These are phyloP conservation scores for Seira sanloemensis DNA, from an alignment of 2,888 invertebrate species.

Conservation along the genomic window DNA sequence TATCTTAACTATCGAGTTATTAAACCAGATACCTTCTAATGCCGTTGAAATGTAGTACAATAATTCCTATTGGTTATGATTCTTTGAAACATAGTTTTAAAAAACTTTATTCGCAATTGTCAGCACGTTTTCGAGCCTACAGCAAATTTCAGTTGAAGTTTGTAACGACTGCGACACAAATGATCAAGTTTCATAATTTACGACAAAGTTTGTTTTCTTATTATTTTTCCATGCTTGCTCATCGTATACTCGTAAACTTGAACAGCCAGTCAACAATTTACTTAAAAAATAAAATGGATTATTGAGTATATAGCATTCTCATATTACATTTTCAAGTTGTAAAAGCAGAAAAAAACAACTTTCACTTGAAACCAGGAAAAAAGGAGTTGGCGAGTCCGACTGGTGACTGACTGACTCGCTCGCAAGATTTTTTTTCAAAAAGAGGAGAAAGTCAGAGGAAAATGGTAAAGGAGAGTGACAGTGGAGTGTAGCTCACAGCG, in stretches of 20 bases:
- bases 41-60: too few relatives aligned
- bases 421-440: background rate
- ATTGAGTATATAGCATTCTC: background rate
- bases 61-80: too few relatives aligned
- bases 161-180: background rate
- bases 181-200: background rate
- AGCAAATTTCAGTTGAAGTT: too few relatives aligned
- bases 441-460: conserved; percentile 26
- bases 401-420: background rate
- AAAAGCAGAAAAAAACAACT: background rate
- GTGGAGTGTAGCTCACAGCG: background rate
- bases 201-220: background rate
- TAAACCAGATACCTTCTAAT: too few relatives aligned
- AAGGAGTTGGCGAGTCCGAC: conserved; percentile 2
- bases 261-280: background rate
- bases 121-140: too few relatives aligned
- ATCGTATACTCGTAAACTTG: too few relatives aligned
- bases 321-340: background rate
- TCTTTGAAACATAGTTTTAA: too few relatives aligned
- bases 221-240: too few relatives aligned
- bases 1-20: too few relatives aligned
- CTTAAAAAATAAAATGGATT: background rate
- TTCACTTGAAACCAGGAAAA: background rate
- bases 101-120: too few relatives aligned
- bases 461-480: conserved; percentile 12